Percentiles rank a stretch among this genome's conserved stretches.
Evolutionary conservation across 2,888 invertebrate genomes (phyloP).

Genomic region (Heliconius erato): DNA sequence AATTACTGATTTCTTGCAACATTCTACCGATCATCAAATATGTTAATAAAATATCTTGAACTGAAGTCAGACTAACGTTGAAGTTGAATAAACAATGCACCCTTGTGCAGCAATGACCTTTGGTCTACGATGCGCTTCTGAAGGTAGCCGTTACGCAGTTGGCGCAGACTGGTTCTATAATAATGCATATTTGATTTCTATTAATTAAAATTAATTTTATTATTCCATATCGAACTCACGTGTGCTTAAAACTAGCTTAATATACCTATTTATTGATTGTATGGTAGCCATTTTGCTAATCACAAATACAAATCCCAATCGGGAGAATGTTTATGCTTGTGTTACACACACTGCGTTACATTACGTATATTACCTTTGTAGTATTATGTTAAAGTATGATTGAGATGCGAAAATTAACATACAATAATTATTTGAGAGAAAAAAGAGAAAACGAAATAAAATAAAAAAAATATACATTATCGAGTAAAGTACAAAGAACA

Average conservation of each 20-base stretch:
- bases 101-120: constrained; percentile 65
- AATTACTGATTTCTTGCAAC: neutral
- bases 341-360: too few species aligned
- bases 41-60: constrained; percentile 32
- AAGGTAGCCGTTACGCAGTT: constrained; percentile 66
- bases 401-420: neutral
- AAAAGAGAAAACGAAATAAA: neutral
- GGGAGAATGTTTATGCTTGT: too few species aligned
- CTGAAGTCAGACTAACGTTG: constrained; percentile 39
- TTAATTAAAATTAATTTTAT: constrained; percentile 54
- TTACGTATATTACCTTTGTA: too few species aligned
- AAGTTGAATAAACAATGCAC: constrained; percentile 55
- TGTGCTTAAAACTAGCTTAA: neutral
- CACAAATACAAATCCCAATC: too few species aligned
- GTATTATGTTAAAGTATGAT: neutral
- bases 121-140: constrained; percentile 67
- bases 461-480: neutral
- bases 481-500: neutral
- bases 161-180: constrained; percentile 72
- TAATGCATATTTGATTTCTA: constrained; percentile 67
- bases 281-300: too few species aligned
- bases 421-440: neutral
- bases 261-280: too few species aligned
- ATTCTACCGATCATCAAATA: neutral
- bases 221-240: neutral